phyloP scores from a whole-genome alignment of 2,888 invertebrate species.

The Crepidodera aurea region DNA sequence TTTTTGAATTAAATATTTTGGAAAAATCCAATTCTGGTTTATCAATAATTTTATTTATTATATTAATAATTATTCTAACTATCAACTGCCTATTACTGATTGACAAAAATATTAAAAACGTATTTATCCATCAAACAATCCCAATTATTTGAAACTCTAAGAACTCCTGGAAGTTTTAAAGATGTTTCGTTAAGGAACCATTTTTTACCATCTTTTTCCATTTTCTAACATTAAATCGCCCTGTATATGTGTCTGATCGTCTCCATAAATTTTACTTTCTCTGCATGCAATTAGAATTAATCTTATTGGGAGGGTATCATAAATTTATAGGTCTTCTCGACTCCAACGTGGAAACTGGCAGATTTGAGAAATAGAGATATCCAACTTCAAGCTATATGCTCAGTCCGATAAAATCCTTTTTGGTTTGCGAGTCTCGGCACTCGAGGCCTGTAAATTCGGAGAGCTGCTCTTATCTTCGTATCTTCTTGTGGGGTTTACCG shows the following conservation, averaged over 20 bases:
- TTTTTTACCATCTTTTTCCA: too few species aligned
- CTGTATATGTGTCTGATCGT: conserved; percentile 39
- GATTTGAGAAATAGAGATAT: conserved; percentile 8
- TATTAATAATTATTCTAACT: too few species aligned
- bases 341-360: conserved; percentile 15
- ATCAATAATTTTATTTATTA: too few species aligned
- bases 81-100: too few species aligned
- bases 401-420: conserved; percentile 3
- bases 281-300: conserved; percentile 46
- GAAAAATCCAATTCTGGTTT: too few species aligned
- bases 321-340: conserved; percentile 42
- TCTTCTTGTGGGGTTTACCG: conserved; percentile 21
- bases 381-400: conserved; percentile 9
- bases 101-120: too few species aligned
- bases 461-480: conserved; percentile 21
- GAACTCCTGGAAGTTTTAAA: too few species aligned
- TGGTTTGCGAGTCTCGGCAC: neutral
- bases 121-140: too few species aligned
- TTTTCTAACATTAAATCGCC: neutral
- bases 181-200: too few species aligned
- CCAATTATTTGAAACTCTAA: too few species aligned
- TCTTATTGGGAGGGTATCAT: conserved; percentile 44
- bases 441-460: neutral
- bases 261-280: conserved; percentile 44
- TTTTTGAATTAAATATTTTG: too few species aligned